These are phyloP conservation scores for Petrocephalus schoutedeni DNA, from an alignment of 2,797 vertebrate genomes.

Conservation along the genomic window DNA sequence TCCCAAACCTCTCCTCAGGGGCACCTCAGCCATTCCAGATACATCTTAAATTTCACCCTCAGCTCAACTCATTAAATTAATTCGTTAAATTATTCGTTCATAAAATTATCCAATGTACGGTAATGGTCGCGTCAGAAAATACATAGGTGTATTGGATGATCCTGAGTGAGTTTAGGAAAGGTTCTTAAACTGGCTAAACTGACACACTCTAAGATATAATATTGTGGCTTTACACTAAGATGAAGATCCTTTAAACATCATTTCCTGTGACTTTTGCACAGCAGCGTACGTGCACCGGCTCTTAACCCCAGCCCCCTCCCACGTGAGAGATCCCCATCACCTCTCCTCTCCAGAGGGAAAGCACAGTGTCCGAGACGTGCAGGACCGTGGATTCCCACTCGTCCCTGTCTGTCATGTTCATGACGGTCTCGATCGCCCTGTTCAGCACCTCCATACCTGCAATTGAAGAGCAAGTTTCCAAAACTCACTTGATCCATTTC, in stretches of 20 bases:
- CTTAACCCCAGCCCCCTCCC: neutral
- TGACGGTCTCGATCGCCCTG: constrained; percentile 81
- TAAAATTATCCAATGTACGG: neutral
- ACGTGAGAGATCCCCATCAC: constrained; percentile 44
- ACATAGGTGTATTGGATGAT: neutral
- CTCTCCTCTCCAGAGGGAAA: constrained; percentile 74
- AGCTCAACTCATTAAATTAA: neutral
- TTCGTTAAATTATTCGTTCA: neutral
- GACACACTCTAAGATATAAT: neutral
- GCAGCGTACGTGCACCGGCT: neutral
- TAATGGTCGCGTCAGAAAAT: neutral
- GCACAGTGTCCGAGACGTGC: constrained; percentile 73
- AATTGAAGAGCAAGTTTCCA: neutral
- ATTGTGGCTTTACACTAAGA: neutral
- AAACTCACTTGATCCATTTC: neutral
- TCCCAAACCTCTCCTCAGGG: neutral
- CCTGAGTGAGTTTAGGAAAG: neutral
- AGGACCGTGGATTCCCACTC: constrained; percentile 75
- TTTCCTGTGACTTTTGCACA: neutral
- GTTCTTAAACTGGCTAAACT: neutral
- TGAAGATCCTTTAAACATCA: neutral
- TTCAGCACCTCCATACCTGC: constrained; percentile 92
- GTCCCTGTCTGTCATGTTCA: constrained; percentile 63
- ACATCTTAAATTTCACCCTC: neutral
- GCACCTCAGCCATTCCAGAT: neutral